A percentile compares a stretch with the other conserved stretches of the same genome.
Evolutionary conservation across 2,113 vertebrate genomes (phyloP).

Genomic region (Odontophorus gujanensis): DNA sequence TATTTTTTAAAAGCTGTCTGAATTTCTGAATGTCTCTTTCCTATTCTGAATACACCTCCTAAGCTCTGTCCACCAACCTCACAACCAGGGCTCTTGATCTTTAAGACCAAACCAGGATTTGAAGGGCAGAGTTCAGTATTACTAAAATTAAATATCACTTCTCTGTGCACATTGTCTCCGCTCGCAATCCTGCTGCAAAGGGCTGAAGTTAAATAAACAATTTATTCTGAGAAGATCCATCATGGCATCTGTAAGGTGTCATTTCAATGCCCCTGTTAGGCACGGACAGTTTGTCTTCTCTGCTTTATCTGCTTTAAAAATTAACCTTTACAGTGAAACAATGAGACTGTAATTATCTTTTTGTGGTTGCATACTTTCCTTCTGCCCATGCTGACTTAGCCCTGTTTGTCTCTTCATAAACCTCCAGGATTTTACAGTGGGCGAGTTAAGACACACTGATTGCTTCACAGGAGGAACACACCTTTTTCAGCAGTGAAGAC

Average conservation of each 20-base stretch:
- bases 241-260: background rate
- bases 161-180: background rate
- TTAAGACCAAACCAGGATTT: background rate
- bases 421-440: background rate
- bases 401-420: background rate
- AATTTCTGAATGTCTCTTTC: background rate
- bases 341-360: background rate
- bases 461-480: background rate
- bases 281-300: background rate
- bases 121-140: background rate
- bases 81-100: background rate
- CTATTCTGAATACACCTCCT: background rate
- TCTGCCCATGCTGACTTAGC: background rate
- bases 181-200: background rate
- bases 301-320: background rate
- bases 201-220: background rate
- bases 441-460: background rate
- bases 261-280: background rate
- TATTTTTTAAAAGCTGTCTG: background rate
- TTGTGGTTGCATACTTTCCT: background rate
- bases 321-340: background rate
- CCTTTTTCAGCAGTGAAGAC: background rate
- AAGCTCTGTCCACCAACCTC: background rate
- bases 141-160: background rate
- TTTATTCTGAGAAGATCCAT: background rate